phyloP scores from a whole-genome alignment of 2,113 vertebrate species.

The Aptenodytes forsteri region DNA sequence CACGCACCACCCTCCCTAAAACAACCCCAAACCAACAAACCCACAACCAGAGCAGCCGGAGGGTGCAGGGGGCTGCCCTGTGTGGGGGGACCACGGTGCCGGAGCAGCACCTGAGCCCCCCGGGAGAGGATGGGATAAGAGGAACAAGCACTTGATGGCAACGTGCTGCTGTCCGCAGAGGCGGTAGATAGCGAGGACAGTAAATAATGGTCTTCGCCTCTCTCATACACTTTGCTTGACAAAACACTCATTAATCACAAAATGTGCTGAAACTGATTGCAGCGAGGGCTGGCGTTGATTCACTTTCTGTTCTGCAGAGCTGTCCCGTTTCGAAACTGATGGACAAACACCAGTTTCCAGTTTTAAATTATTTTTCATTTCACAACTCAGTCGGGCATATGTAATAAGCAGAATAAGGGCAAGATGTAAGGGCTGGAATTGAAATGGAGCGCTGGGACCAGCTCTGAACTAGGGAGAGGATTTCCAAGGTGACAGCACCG shows the following conservation, averaged over 20 bases:
- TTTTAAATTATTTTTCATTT: neutral
- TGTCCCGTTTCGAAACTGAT: fast-evolving
- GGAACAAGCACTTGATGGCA: fast-evolving
- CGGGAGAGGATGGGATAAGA: fast-evolving
- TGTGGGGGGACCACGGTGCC: fast-evolving
- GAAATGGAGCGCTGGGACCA: fast-evolving
- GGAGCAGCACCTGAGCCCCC: fast-evolving
- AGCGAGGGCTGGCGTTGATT: neutral
- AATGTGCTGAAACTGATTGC: fast-evolving
- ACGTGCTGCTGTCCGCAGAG: fast-evolving
- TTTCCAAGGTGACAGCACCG: neutral
- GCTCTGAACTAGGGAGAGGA: neutral
- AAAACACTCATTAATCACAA: neutral
- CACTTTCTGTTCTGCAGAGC: neutral
- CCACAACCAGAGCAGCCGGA: neutral
- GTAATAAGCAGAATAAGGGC: fast-evolving
- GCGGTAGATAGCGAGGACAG: neutral
- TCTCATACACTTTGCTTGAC: neutral
- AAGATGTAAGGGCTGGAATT: neutral
- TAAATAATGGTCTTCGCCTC: fast-evolving
- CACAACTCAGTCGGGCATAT: fast-evolving
- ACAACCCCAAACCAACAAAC: neutral
- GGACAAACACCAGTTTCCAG: neutral
- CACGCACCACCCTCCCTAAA: fast-evolving
- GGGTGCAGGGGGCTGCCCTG: neutral